Evolutionary conservation across 1,140 invertebrate species (phyloP).

Genomic region (Xylocopa sonorina): DNA sequence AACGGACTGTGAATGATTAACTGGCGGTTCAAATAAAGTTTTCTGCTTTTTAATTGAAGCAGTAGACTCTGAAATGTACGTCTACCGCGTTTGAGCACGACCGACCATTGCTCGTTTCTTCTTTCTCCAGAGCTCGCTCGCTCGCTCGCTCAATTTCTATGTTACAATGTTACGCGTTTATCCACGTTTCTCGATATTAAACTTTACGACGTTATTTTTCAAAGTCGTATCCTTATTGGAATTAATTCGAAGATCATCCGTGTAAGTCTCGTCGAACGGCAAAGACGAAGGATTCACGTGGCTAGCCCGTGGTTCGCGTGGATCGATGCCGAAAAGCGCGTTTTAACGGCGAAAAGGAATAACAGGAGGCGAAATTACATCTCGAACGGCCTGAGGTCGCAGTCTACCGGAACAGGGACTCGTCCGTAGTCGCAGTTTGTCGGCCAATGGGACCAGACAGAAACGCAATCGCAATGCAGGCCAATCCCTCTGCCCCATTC

Average conservation of each 20-base stretch:
- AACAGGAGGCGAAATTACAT: constrained; percentile 59
- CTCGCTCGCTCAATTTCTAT: too few species aligned
- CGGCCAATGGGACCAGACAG: constrained; percentile 74
- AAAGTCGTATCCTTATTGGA: too few species aligned
- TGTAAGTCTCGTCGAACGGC: background rate
- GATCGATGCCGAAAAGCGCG: constrained; percentile 40
- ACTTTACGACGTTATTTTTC: too few species aligned
- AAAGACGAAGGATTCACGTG: too few species aligned
- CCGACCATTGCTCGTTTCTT: too few species aligned
- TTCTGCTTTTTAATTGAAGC: background rate
- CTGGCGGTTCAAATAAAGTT: background rate
- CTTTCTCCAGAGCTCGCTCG: too few species aligned
- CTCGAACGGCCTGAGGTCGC: constrained; percentile 55
- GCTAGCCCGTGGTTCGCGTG: background rate
- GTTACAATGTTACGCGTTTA: too few species aligned
- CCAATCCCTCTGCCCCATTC: constrained; percentile 69
- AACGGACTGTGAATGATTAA: background rate
- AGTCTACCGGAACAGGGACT: constrained; percentile 60
- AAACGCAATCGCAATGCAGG: constrained; percentile 75
- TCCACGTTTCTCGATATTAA: too few species aligned
- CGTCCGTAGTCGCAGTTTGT: constrained; percentile 69
- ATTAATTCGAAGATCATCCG: too few species aligned
- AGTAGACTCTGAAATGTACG: too few species aligned
- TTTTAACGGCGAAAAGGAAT: constrained; percentile 15
- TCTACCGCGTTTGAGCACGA: too few species aligned